Evolutionary conservation across 2,113 vertebrate species (phyloP).

Genomic region (Colaptes auratus): DNA sequence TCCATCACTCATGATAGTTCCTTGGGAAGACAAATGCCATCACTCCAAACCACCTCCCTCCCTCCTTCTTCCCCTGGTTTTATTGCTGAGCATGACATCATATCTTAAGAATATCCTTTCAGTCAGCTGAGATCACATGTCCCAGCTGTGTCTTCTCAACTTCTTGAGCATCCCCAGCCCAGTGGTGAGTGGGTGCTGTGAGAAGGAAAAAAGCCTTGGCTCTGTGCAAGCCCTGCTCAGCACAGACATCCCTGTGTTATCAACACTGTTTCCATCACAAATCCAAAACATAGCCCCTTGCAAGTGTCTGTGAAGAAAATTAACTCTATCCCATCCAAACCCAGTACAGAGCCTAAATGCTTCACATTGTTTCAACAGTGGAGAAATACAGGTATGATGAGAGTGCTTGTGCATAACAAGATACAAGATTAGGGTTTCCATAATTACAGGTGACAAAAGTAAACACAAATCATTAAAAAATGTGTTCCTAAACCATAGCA

Average conservation of each 20-base stretch:
- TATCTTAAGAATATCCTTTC: not conserved
- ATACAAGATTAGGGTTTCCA: not conserved
- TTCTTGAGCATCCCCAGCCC: not conserved
- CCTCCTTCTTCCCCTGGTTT: not conserved
- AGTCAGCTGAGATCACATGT: not conserved
- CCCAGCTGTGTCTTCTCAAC: rapidly evolving
- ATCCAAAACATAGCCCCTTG: not conserved
- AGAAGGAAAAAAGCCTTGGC: not conserved
- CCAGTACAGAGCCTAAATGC: not conserved
- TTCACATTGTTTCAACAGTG: not conserved
- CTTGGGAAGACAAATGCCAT: not conserved
- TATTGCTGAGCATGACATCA: too few relatives aligned
- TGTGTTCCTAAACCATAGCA: not conserved
- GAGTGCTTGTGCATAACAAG: not conserved
- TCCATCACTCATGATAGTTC: rapidly evolving
- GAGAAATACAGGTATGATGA: not conserved
- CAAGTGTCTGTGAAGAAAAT: not conserved
- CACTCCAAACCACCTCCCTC: not conserved
- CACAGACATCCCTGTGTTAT: too few relatives aligned
- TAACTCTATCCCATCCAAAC: not conserved
- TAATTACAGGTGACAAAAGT: not conserved
- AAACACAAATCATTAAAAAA: not conserved
- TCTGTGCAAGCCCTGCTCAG: too few relatives aligned
- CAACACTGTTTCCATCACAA: too few relatives aligned
- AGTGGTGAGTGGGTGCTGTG: rapidly evolving